These are phyloP conservation scores for Labrus mixtus DNA, from an alignment of 2,113 vertebrate species.

Conservation along the genomic window DNA sequence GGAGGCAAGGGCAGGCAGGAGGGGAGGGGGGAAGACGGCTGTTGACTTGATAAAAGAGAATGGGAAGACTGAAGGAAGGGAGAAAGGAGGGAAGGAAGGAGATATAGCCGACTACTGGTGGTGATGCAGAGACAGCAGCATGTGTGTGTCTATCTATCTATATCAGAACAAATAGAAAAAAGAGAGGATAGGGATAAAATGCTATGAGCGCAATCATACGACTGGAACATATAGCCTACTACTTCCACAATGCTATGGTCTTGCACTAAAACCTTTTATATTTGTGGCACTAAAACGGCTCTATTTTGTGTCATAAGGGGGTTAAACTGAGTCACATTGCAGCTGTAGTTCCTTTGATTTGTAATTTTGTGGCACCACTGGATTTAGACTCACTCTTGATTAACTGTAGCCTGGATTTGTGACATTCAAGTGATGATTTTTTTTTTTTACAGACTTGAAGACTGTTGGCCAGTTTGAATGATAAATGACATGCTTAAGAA, in stretches of 20 bases:
- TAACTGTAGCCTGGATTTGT: neutral
- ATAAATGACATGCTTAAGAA: neutral
- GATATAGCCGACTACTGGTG: constrained; percentile 68
- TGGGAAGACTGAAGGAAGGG: constrained; percentile 81
- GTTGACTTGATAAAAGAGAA: constrained; percentile 84
- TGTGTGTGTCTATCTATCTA: constrained; percentile 72
- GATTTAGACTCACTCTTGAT: neutral
- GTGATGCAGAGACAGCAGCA: constrained; percentile 64
- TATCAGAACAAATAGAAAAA: constrained; percentile 6
- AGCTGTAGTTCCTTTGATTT: constrained; percentile 15
- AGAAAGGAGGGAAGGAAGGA: constrained; percentile 79
- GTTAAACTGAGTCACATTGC: constrained; percentile 1
- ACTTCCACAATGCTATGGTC: neutral
- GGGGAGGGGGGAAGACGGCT: constrained; percentile 83
- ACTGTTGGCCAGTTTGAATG: neutral
- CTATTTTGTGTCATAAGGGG: constrained; percentile 12
- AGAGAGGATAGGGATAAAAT: neutral
- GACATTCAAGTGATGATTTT: neutral
- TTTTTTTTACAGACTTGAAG: neutral
- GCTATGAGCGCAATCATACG: neutral
- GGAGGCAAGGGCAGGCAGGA: constrained; percentile 82
- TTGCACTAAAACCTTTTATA: constrained; percentile 13
- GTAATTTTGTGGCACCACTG: neutral
- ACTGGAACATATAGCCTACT: neutral
- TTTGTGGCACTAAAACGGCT: constrained; percentile 6